Base-by-base conservation (phyloP, 2,888 invertebrate species). In the Mythimna pallens region DNA sequence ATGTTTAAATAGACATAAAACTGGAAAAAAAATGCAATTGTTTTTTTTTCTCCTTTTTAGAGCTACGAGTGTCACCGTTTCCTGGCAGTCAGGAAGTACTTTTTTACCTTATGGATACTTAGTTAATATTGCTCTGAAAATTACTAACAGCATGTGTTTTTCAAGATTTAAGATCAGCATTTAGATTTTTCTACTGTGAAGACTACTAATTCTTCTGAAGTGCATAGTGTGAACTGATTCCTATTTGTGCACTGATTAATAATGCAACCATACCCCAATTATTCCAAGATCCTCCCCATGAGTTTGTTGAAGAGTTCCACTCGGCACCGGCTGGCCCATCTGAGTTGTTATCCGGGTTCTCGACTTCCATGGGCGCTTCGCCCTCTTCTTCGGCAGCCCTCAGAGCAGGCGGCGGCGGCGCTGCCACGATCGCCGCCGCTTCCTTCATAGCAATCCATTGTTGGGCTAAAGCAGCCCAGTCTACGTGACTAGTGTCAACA, bases 361-460 rank as follows among this genome's bases (percentile, higher is more conserved):
- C 98, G 88, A 98, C 98, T 84, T 98, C 98, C 98, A 98, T 98
- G 3, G 98, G 98, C 14, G 98, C 98, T 94, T 98, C 98, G 30
- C 98, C 98, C 70, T 98, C 97, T 90, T 98, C 98, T n/a, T 96
- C 96, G 54, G 89, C 82, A 55, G 89, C 80, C 79, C 94, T 94
- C 47, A 88, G 74, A 0, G 97, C 96, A 6, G 97, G 97, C 14
- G 97, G 97, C 55, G 97, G 97, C 30, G 97, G 97, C 10, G 97
- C 96, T 58, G 97, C 94, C 54, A 97, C 96, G 54, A 97, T 96
- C 54, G 96, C 96, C 59, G 96, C 94, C 12, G 98, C 97, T 89
- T 98, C 98, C 91, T 99, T 98, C 99, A 99, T 99, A 92, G 98
- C 98, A 86, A 99, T 99, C 99, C 99, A 99, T 97, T 99, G 99